Percentiles rank a stretch among this genome's conserved stretches.
These are phyloP conservation scores for Scomber japonicus DNA, from an alignment of 2,113 vertebrate genomes.

Conservation along the genomic window DNA sequence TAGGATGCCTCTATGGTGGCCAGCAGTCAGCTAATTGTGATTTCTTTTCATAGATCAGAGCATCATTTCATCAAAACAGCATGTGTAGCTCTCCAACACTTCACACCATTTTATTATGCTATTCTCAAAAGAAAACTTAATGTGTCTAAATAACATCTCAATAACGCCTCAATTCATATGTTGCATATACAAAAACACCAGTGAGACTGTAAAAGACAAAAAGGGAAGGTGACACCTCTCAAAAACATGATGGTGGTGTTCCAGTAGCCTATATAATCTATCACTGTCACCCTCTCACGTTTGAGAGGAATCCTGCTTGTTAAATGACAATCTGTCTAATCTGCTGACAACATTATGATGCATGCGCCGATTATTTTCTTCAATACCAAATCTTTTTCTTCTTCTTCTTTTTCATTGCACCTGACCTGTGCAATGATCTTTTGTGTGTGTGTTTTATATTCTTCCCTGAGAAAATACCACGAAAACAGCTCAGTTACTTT, in stretches of 20 bases:
- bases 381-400: background rate
- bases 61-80: slow-evolving; percentile 36
- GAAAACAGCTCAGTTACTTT: slow-evolving; percentile 1
- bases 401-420: no score
- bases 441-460: no score
- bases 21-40: slow-evolving; percentile 44
- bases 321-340: slow-evolving; percentile 32
- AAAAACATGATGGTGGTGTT: background rate
- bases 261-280: background rate
- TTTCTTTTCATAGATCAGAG: slow-evolving; percentile 53
- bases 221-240: slow-evolving; percentile 1
- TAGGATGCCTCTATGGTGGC: slow-evolving; percentile 53
- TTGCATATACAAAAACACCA: background rate
- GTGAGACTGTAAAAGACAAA: background rate
- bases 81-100: background rate
- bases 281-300: background rate
- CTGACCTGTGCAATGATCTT: no score
- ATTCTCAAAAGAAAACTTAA: background rate
- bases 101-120: background rate
- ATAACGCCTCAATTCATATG: no score
- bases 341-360: background rate
- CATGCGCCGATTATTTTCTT: background rate
- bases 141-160: background rate
- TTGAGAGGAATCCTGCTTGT: slow-evolving; percentile 24
- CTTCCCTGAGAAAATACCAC: background rate